These are phyloP conservation scores for Parambassis ranga DNA, from an alignment of 2,797 vertebrate genomes.

Conservation along the genomic window DNA sequence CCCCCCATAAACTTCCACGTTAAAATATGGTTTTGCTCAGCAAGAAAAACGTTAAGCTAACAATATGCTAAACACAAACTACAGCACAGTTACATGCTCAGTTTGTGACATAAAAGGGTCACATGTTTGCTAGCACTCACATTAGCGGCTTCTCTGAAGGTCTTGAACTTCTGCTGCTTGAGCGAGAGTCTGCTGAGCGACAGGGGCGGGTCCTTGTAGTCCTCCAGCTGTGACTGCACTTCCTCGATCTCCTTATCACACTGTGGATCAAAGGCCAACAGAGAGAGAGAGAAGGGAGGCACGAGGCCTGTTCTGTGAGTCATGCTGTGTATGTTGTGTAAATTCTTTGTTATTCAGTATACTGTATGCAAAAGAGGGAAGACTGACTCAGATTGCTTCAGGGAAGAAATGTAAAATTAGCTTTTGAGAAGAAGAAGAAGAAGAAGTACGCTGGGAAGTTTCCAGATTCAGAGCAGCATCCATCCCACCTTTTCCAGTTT, in stretches of 20 bases:
- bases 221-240: constrained; percentile 78
- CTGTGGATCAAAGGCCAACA: constrained; percentile 41
- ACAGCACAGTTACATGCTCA: too few species aligned
- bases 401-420: not conserved
- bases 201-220: constrained; percentile 80
- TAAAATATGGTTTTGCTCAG: too few species aligned
- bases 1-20: too few species aligned
- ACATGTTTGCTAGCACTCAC: constrained; percentile 39
- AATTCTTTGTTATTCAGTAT: too few species aligned
- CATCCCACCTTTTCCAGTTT: constrained; percentile 81
- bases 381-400: too few species aligned
- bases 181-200: constrained; percentile 83
- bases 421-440: too few species aligned
- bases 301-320: too few species aligned
- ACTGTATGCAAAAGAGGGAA: too few species aligned
- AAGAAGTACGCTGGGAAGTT: too few species aligned
- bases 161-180: constrained; percentile 84
- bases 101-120: too few species aligned
- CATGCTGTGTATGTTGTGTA: too few species aligned
- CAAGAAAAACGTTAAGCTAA: not conserved
- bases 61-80: not conserved
- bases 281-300: not conserved
- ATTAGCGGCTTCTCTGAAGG: constrained; percentile 80
- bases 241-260: constrained; percentile 80
- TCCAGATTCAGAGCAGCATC: too few species aligned